Base-by-base conservation (phyloP, 2,113 vertebrate genomes). In the Ornithorhynchus anatinus region DNA sequence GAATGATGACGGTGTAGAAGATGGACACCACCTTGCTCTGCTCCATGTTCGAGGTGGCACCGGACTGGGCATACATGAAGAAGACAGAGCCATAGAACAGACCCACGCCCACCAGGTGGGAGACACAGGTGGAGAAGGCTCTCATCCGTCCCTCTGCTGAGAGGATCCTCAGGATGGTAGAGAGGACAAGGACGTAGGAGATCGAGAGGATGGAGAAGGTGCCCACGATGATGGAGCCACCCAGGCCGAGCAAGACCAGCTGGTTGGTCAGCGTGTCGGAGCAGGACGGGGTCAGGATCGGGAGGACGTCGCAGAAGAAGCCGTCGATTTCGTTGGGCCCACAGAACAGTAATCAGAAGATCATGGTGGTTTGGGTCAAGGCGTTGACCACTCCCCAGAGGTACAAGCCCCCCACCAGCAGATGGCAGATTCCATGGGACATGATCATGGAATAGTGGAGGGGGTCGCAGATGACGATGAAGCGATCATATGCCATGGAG, bases 251-350 rank as follows among this genome's bases (percentile, higher is more conserved):
- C 39, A 89, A 58, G 1, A 84, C 70, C 1, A 70, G 59, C 14
- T 90, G 32, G 0, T 82, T 91, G 39, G 79, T 33, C 2, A 59
- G 15, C 0, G 77, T 88, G 27, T 89, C 44, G 3, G 53, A 79
- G 4, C 88, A 89, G 1, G 87, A 78, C 15, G 76, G 69, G 1
- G 66, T 69, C 32, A 88, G 89, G 51, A 89, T 72, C 10, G 89
- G 86, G 27, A 82, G 68, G 3, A 91, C 80, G 2, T 90, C 87
- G 58, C 89, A 91, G 75, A 92, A 89, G 50, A 88, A 89, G 38
- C 91, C 85, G 5, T 91, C 84, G 27, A 89, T 57, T 72, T 78
- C 79, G 13, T 69, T 60, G 59, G 27, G 59, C 22, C 56, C 73
- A 74, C 89, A 91, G 2, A 89, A 91, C 40, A 2, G 52, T 64